phyloP scores from a whole-genome alignment of 1,140 invertebrate genomes.

The Brachionus paranguensis region DNA sequence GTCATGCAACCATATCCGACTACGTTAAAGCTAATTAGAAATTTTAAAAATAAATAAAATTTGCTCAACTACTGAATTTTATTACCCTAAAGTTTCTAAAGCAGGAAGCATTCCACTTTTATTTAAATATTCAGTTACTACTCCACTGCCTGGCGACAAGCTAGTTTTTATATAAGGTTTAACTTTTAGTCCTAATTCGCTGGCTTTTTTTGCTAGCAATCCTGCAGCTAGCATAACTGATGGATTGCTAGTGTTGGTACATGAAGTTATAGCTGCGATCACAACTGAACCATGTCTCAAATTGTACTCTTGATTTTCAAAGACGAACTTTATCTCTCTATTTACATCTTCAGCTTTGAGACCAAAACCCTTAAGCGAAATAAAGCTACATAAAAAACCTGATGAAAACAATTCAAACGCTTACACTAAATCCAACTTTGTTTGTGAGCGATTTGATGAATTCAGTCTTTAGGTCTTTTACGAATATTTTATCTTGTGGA shows the following conservation, averaged over 20 bases:
- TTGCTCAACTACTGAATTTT: conserved; percentile 57
- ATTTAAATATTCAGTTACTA: conserved; percentile 89
- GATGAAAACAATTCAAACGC: background rate
- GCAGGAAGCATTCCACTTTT: conserved; percentile 79
- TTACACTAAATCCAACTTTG: conserved; percentile 82
- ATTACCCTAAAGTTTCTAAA: conserved; percentile 65
- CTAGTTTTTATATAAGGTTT: conserved; percentile 91
- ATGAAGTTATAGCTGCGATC: conserved; percentile 93
- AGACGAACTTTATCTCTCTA: conserved; percentile 68
- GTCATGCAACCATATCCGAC: conserved; percentile 98
- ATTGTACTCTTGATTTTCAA: conserved; percentile 72
- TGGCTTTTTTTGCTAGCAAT: conserved; percentile 85
- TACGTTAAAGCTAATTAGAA: conserved; percentile 66
- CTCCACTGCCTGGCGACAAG: conserved; percentile 88
- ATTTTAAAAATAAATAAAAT: conserved; percentile 28
- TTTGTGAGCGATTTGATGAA: conserved; percentile 79
- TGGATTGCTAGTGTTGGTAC: conserved; percentile 96
- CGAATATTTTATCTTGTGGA: conserved; percentile 87
- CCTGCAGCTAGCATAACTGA: conserved; percentile 83
- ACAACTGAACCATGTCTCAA: conserved; percentile 86
- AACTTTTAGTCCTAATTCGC: conserved; percentile 78
- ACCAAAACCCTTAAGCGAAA: conserved; percentile 66
- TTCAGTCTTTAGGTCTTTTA: conserved; percentile 80
- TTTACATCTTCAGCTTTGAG: conserved; percentile 65
- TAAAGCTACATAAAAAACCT: background rate